Evolutionary conservation across 2,797 vertebrate genomes (phyloP).

Genomic region (Poeciliopsis gracilis): DNA sequence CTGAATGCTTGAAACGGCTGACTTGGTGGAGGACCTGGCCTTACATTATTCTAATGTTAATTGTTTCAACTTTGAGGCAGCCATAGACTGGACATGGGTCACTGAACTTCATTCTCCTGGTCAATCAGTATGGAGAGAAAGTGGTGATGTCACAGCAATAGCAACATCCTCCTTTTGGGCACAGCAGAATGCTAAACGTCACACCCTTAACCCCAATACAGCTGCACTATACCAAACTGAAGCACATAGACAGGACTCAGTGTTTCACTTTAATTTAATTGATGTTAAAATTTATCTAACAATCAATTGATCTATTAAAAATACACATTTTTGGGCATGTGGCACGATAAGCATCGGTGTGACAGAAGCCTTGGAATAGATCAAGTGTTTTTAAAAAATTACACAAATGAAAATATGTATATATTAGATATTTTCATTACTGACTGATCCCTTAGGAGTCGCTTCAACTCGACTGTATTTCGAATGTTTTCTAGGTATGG

Average conservation of each 20-base stretch:
- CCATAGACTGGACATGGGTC: background rate
- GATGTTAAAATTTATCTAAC: too few relatives aligned
- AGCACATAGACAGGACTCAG: background rate
- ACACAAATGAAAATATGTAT: background rate
- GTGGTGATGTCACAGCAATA: background rate
- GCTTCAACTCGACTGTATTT: background rate
- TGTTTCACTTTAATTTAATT: background rate
- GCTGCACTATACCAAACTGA: background rate
- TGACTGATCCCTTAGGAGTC: background rate
- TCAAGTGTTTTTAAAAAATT: background rate
- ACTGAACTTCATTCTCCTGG: background rate
- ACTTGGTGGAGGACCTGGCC: background rate
- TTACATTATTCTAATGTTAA: background rate
- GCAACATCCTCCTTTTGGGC: background rate
- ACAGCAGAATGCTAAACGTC: background rate
- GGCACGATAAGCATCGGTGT: background rate
- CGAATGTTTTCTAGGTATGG: slow-evolving; percentile 78
- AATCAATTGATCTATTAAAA: too few relatives aligned
- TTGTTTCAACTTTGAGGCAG: background rate
- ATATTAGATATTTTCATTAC: background rate
- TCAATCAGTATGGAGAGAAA: background rate
- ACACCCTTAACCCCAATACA: background rate
- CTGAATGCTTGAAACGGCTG: background rate
- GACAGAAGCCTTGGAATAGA: background rate
- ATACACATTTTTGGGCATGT: background rate